These are phyloP conservation scores for Muricea muricata DNA, from an alignment of 92 coral and sea anemone genomes.

Conservation along the genomic window DNA sequence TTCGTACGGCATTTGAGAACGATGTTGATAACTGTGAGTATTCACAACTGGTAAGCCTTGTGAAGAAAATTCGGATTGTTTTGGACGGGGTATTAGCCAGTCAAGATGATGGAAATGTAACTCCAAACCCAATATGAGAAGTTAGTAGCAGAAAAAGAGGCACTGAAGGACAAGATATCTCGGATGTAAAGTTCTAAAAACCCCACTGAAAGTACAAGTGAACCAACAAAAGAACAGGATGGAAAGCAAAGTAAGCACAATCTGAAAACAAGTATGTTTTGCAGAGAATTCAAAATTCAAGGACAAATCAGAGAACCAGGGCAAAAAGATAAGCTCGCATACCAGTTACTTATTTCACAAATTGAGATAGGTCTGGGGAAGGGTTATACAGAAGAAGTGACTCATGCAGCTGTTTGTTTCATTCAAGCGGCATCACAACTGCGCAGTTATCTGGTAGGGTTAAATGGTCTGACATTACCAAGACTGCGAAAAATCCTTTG, in stretches of 20 bases:
- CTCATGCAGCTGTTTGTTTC: background rate
- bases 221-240: background rate
- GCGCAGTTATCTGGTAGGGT: conserved; percentile 9
- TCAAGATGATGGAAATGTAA: background rate
- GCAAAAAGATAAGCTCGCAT: conserved; percentile 23
- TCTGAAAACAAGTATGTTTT: background rate
- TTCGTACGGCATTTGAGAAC: background rate
- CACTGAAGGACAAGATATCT: background rate
- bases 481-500: background rate
- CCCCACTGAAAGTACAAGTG: background rate
- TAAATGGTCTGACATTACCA: conserved; percentile 11
- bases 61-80: background rate
- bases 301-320: conserved; percentile 21
- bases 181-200: background rate
- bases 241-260: conserved; percentile 8
- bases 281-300: conserved; percentile 2
- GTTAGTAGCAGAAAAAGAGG: background rate
- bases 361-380: conserved; percentile 11
- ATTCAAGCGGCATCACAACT: conserved; percentile 20
- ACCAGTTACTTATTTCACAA: conserved; percentile 35
- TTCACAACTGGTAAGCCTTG: conserved; percentile 7
- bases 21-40: background rate
- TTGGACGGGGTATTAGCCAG: background rate
- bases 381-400: conserved; percentile 22
- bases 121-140: background rate